Evolutionary conservation across 2,888 invertebrate species (phyloP).

Genomic region (Rhagium mordax): DNA sequence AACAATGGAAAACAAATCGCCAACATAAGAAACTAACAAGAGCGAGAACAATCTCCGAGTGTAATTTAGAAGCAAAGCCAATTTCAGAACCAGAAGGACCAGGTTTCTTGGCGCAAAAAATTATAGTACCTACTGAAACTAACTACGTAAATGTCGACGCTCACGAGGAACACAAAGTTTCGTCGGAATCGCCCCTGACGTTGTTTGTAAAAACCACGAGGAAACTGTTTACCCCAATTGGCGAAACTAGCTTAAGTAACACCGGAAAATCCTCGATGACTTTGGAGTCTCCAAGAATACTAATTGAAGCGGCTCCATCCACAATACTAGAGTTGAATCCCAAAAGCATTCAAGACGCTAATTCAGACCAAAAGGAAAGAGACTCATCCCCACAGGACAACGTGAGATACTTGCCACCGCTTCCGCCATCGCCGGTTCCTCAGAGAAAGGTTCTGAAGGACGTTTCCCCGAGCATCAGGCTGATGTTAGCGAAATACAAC

Average conservation of each 20-base stretch:
- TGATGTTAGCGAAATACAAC: conserved; percentile 82
- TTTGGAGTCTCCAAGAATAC: conserved; percentile 13
- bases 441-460: conserved; percentile 76
- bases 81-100: conserved; percentile 8
- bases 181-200: conserved; percentile 70
- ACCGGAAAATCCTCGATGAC: conserved; percentile 27
- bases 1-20: conserved; percentile 41
- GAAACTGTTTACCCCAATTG: conserved; percentile 81
- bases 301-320: background rate
- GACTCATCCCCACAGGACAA: conserved; percentile 4
- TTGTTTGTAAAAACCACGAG: conserved; percentile 86
- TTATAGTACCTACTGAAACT: conserved; percentile 60
- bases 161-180: conserved; percentile 27
- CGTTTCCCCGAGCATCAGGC: conserved; percentile 79
- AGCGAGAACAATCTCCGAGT: conserved; percentile 56
- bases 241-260: conserved; percentile 53
- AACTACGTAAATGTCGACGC: conserved; percentile 51
- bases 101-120: conserved; percentile 52
- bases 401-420: conserved; percentile 67
- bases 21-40: conserved; percentile 57
- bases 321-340: conserved; percentile 33
- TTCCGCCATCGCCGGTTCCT: conserved; percentile 74
- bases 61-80: conserved; percentile 34
- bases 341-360: background rate
- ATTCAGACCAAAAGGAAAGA: background rate